Evolutionary conservation across 2,888 invertebrate species (phyloP).

Genomic region (Cataglyphis altisquamis): DNA sequence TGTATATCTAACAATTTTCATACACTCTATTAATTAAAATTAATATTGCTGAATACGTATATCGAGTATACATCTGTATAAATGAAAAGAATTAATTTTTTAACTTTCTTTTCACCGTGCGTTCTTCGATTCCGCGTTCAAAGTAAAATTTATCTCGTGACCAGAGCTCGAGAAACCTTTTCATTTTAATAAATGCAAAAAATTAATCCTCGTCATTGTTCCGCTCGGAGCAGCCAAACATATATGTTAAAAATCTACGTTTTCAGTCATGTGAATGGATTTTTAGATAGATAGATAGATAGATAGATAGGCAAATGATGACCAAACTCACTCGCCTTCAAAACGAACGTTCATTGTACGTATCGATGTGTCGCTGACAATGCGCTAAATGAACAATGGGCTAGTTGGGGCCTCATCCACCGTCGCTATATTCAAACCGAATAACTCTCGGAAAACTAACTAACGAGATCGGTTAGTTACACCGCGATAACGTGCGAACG

Average conservation of each 20-base stretch:
- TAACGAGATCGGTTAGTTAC: conserved; percentile 70
- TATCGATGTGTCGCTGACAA: conserved; percentile 27
- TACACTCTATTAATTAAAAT: conserved; percentile 1
- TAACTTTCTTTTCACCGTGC: background rate
- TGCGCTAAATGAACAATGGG: conserved; percentile 41
- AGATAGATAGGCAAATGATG: conserved; percentile 3
- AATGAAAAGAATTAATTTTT: conserved; percentile 5
- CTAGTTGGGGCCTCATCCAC: conserved; percentile 14
- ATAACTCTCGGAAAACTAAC: conserved; percentile 65
- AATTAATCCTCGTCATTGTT: conserved; percentile 16
- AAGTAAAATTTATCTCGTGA: background rate
- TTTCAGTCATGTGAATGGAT: conserved; percentile 3
- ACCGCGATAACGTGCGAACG: conserved; percentile 65
- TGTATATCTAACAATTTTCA: background rate
- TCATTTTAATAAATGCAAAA: background rate
- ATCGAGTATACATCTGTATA: background rate
- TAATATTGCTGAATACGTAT: background rate
- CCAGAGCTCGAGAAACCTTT: background rate
- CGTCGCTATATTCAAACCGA: conserved; percentile 36
- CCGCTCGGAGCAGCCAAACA: background rate
- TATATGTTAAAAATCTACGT: background rate
- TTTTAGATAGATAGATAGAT: conserved; percentile 8
- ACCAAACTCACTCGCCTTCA: conserved; percentile 9
- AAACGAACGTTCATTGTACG: conserved; percentile 43
- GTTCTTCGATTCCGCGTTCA: background rate